phyloP scores from a whole-genome alignment of 1,140 invertebrate species.

The Cherax destructor region DNA sequence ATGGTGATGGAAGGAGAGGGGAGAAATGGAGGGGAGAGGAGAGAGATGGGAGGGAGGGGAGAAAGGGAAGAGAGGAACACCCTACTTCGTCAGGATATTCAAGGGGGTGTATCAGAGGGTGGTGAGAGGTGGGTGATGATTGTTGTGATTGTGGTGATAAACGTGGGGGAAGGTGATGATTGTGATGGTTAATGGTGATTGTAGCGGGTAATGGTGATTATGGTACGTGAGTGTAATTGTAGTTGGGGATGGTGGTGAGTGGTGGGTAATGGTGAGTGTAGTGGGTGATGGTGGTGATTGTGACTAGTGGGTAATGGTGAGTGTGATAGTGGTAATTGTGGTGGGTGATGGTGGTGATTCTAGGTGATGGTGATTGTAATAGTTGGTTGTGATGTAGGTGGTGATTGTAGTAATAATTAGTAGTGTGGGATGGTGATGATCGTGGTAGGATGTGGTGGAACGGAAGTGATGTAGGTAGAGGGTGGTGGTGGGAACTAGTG shows the following conservation, averaged over 20 bases:
- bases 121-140: not conserved
- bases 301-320: not conserved
- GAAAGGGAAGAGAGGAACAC: no score
- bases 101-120: not conserved
- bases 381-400: not conserved
- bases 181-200: not conserved
- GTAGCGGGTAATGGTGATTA: no score
- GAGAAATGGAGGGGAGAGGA: no score
- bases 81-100: not conserved
- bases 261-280: not conserved
- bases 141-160: not conserved
- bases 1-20: no score
- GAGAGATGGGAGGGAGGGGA: no score
- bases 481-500: no score
- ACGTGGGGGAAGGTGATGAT: not conserved
- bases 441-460: no score
- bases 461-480: not conserved
- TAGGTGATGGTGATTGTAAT: not conserved
- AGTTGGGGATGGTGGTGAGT: not conserved
- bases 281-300: not conserved
- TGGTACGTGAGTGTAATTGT: no score
- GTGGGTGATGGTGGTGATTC: no score
- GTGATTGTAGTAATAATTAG: no score
- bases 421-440: no score
- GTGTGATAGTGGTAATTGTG: not conserved